Percentiles rank a stretch among this genome's conserved stretches.
These are phyloP conservation scores for Scolanthus callimorphus DNA, from an alignment of 92 coral and sea anemone genomes.

Conservation along the genomic window DNA sequence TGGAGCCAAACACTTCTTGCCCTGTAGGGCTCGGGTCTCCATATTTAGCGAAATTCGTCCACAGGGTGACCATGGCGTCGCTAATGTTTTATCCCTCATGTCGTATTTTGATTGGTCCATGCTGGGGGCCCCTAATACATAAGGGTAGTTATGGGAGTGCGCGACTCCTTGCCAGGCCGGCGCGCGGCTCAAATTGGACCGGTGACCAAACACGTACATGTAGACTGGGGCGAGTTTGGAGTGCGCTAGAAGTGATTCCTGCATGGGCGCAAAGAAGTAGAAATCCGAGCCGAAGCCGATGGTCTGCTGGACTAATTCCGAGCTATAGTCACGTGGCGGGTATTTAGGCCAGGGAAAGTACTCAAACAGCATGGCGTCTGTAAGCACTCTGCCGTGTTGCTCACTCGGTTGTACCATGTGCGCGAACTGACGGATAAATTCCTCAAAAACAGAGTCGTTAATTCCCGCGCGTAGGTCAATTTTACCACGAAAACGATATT, in stretches of 20 bases:
- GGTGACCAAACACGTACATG: slow-evolving; percentile 64
- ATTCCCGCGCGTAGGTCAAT: slow-evolving; percentile 13
- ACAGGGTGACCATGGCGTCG: slow-evolving; percentile 26
- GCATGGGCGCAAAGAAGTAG: slow-evolving; percentile 17
- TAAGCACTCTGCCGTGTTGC: background rate
- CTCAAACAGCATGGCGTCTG: slow-evolving; percentile 27
- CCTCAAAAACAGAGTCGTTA: slow-evolving; percentile 9
- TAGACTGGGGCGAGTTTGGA: slow-evolving; percentile 22
- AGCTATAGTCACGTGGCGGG: background rate
- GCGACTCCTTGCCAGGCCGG: slow-evolving; percentile 36
- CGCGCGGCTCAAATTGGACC: slow-evolving; percentile 49
- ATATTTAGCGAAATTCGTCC: slow-evolving; percentile 44
- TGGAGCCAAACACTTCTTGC: slow-evolving; percentile 6
- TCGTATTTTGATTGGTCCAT: too few species aligned
- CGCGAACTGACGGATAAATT: slow-evolving; percentile 4
- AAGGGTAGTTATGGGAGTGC: slow-evolving; percentile 14
- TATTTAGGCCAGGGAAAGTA: slow-evolving; percentile 24
- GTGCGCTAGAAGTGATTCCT: slow-evolving; percentile 15
- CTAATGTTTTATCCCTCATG: slow-evolving; percentile 22
- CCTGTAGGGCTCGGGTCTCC: slow-evolving; percentile 27
- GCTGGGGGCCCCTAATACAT: too few species aligned
- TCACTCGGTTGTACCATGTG: slow-evolving; percentile 12
- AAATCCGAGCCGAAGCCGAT: slow-evolving; percentile 27
- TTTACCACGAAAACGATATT: slow-evolving; percentile 1
- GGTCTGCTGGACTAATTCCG: slow-evolving; percentile 1